These are phyloP conservation scores for Larimichthys crocea DNA, from an alignment of 2,113 vertebrate genomes.

Conservation along the genomic window DNA sequence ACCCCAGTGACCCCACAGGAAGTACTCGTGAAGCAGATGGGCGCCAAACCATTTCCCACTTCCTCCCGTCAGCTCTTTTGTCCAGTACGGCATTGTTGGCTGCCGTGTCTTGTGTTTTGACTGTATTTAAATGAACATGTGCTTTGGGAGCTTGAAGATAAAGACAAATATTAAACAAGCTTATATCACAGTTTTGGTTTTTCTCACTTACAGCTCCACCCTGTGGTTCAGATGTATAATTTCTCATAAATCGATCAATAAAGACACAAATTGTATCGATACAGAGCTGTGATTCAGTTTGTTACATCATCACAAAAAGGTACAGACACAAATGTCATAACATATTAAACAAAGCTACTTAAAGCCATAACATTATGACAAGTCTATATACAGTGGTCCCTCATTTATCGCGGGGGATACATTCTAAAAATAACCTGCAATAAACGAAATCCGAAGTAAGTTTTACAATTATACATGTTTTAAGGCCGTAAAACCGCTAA, in stretches of 20 bases:
- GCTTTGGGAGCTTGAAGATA: conserved; percentile 47
- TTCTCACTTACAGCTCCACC: conserved; percentile 28
- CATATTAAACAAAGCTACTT: too few species aligned
- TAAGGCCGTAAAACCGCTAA: too few species aligned
- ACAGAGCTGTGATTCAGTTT: not conserved
- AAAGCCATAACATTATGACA: too few species aligned
- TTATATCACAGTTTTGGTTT: conserved; percentile 30
- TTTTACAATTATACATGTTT: too few species aligned
- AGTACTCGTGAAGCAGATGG: conserved; percentile 38
- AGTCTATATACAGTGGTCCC: too few species aligned
- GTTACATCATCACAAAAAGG: too few species aligned
- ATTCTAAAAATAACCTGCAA: too few species aligned
- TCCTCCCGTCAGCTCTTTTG: conserved; percentile 36
- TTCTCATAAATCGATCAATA: conserved; percentile 66
- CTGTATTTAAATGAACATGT: conserved; percentile 82
- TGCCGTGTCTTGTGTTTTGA: conserved; percentile 67
- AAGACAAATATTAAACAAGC: conserved; percentile 39
- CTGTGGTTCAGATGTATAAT: conserved; percentile 59
- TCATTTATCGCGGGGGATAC: too few species aligned
- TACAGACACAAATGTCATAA: too few species aligned
- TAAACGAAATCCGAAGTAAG: too few species aligned
- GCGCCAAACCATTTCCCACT: conserved; percentile 23
- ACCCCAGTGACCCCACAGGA: conserved; percentile 55
- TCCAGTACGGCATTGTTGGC: conserved; percentile 37
- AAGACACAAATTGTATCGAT: conserved; percentile 49